Evolutionary conservation across 2,888 invertebrate genomes (phyloP), one percentile per base, ranked within the genome.

Genomic region (Taphrorychus bicolor): DNA sequence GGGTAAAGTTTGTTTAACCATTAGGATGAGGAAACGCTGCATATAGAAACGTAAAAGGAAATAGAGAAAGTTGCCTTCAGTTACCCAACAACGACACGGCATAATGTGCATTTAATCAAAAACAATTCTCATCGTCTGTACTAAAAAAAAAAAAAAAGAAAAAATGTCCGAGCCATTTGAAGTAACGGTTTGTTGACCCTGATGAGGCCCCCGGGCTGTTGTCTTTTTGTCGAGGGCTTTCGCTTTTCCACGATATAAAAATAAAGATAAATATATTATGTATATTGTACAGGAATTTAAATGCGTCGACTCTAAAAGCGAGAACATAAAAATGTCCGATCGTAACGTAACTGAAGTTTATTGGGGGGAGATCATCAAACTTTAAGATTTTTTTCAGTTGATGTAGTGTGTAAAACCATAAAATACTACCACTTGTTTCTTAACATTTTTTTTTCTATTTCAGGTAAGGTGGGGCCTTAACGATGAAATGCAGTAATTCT

Each of bases 131-230:
- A 45, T 14, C 45, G n/a, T n/a, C n/a, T n/a, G n/a, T n/a, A n/a
- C n/a, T n/a, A n/a, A n/a, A n/a, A n/a, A 4, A 5, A 17, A 45
- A n/a, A n/a, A 2, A 45, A 45, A 45, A 42, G 14, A 45, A 45
- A 45, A n/a, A 14, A 16, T 5, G 14, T 45, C 14, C 45, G 45
- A 14, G 16, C 45, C 14, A 17, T 14, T 32, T 22, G 45, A 40
- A 53, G 52, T 41, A 61, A 61, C 61, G 61, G 61, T 61, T 61
- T 61, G 41, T 61, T 61, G 61, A 61, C 61, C 61, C 45, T 24
- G 51, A 11, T 40, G 51, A 45, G 40, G 59, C 59, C 22, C 14
- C 32, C 14, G 21, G 59, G 42, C 59, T 23, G 21, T 14, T 52
- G 59, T 51, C 59, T 32, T 59, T 41, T 51, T 21, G 21, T 19